Evolutionary conservation across 2,888 invertebrate species (phyloP).

Genomic region (Sesia apiformis): DNA sequence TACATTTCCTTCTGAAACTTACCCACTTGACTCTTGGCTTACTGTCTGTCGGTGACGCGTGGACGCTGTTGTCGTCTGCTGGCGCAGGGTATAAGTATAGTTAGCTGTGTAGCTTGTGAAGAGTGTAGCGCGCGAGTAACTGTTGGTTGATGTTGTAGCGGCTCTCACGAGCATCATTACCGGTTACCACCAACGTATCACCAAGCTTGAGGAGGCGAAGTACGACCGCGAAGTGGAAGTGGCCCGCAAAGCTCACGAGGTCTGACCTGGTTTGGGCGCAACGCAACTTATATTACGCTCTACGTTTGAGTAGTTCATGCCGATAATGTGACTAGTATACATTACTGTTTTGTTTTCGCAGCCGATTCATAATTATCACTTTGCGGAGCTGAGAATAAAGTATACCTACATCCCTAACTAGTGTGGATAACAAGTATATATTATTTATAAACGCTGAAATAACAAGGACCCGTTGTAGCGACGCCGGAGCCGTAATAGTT

Average conservation of each 20-base stretch:
- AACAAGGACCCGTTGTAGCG: constrained; percentile 59
- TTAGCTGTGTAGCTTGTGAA: background rate
- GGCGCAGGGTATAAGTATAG: constrained; percentile 12
- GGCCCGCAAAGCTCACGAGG: constrained; percentile 96
- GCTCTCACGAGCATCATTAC: constrained; percentile 80
- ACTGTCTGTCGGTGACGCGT: constrained; percentile 39
- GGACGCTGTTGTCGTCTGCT: constrained; percentile 21
- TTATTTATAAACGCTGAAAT: constrained; percentile 52
- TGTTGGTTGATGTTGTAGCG: constrained; percentile 72
- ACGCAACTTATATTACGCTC: constrained; percentile 48
- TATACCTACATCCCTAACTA: constrained; percentile 55
- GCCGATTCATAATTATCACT: constrained; percentile 50
- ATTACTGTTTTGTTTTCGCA: constrained; percentile 64
- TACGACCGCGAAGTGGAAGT: constrained; percentile 99
- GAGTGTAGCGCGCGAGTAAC: constrained; percentile 38
- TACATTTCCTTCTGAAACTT: constrained; percentile 45
- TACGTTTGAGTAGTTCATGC: constrained; percentile 66
- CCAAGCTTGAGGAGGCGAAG: constrained; percentile 90
- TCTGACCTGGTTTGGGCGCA: constrained; percentile 75
- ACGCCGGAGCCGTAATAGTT: constrained; percentile 45
- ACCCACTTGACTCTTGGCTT: constrained; percentile 32
- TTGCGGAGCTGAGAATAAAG: constrained; percentile 53
- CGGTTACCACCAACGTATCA: constrained; percentile 89
- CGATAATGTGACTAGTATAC: constrained; percentile 65
- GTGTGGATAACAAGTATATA: constrained; percentile 69